A percentile compares a stretch with the other conserved stretches of the same genome.
phyloP scores from a whole-genome alignment of 2,113 vertebrate species.

The Pogonocichla stellata region DNA sequence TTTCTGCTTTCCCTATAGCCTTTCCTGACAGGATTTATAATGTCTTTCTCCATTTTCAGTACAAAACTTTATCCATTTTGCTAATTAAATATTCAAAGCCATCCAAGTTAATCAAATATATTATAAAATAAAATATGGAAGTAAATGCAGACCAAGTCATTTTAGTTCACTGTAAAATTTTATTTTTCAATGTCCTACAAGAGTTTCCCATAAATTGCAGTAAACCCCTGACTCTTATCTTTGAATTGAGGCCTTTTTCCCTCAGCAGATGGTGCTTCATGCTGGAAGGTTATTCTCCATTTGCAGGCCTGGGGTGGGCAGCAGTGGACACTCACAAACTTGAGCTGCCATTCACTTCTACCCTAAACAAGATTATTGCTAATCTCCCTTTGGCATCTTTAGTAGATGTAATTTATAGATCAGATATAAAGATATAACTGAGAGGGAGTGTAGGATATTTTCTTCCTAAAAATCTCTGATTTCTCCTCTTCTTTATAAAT shows the following conservation, averaged over 20 bases:
- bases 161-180: not conserved
- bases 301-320: not conserved
- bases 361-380: not conserved
- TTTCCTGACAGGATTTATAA: not conserved
- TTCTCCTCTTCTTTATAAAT: not conserved
- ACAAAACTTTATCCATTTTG: not conserved
- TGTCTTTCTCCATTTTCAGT: not conserved
- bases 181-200: not conserved
- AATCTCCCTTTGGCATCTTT: not conserved
- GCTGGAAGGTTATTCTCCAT: not conserved
- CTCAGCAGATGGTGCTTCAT: fast-evolving
- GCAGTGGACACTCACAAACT: fast-evolving
- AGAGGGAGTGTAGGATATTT: not conserved
- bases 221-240: not conserved
- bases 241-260: not conserved
- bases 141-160: not conserved
- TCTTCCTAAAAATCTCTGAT: not conserved
- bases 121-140: not conserved
- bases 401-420: not conserved
- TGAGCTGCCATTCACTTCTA: not conserved
- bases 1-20: not conserved
- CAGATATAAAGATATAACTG: not conserved
- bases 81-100: not conserved
- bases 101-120: not conserved
- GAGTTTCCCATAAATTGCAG: not conserved